A percentile compares a stretch with the other conserved stretches of the same genome.
phyloP scores from a whole-genome alignment of 2,113 vertebrate species.

The Nansenia antarctica region DNA sequence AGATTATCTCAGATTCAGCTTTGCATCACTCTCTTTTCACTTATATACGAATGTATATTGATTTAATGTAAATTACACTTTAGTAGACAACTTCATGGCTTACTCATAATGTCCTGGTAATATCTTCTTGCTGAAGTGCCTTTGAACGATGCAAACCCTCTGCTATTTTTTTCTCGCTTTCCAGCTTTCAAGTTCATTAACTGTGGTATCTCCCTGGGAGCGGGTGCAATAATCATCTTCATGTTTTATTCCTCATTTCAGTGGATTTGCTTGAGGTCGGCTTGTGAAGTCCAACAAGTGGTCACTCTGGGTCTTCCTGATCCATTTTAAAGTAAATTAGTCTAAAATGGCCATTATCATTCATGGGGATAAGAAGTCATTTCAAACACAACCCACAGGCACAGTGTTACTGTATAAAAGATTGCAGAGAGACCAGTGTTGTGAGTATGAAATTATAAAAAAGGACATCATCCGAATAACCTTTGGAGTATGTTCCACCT shows the following conservation, averaged over 20 bases:
- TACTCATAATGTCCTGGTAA: neutral
- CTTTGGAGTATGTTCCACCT: neutral
- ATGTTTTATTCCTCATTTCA: constrained; percentile 28
- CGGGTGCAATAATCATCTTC: constrained; percentile 15
- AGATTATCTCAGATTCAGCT: too few relatives aligned
- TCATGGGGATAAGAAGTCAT: constrained; percentile 31
- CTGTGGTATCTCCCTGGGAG: constrained; percentile 15
- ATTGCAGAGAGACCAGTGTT: neutral
- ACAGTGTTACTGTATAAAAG: constrained; percentile 3
- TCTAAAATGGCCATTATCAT: constrained; percentile 30
- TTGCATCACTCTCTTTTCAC: too few relatives aligned
- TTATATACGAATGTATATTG: too few relatives aligned
- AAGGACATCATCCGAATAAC: neutral
- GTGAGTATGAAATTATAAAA: too few relatives aligned
- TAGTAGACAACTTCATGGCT: neutral
- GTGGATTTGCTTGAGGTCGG: constrained; percentile 20
- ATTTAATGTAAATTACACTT: constrained; percentile 1
- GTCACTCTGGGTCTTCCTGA: constrained; percentile 30
- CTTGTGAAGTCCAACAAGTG: constrained; percentile 31
- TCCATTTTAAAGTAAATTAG: constrained; percentile 33
- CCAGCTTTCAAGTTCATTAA: constrained; percentile 34
- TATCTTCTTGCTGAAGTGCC: neutral
- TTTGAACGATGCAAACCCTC: neutral
- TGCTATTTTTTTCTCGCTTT: constrained; percentile 1
- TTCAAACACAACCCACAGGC: constrained; percentile 18